These are phyloP conservation scores for Acronicta aceris DNA, from an alignment of 2,888 invertebrate species.

Conservation along the genomic window DNA sequence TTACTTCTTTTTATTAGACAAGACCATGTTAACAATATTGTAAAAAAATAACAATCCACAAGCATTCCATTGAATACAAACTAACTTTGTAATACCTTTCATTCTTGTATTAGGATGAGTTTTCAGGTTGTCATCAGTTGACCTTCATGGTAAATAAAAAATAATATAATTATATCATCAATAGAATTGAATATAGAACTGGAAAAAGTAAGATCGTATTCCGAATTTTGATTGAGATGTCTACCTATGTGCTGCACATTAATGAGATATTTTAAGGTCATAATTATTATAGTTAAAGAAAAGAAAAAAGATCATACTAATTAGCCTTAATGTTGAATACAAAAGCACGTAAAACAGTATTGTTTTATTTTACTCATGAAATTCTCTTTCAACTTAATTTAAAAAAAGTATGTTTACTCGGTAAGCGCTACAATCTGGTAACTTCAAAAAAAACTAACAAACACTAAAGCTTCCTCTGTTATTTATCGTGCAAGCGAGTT, in stretches of 20 bases:
- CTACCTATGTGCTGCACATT: slow-evolving; percentile 11
- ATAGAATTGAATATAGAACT: slow-evolving; percentile 35
- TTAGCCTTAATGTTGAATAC: slow-evolving; percentile 4
- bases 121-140: slow-evolving; percentile 64
- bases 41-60: slow-evolving; percentile 36
- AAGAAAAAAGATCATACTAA: neutral
- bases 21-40: slow-evolving; percentile 32
- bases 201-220: slow-evolving; percentile 19
- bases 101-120: slow-evolving; percentile 68
- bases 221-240: slow-evolving; percentile 9
- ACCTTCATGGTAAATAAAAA: slow-evolving; percentile 64
- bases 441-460: slow-evolving; percentile 29
- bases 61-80: slow-evolving; percentile 54
- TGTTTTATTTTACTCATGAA: neutral
- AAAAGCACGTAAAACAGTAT: slow-evolving; percentile 8
- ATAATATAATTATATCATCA: slow-evolving; percentile 59
- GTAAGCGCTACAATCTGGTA: neutral
- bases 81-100: slow-evolving; percentile 75
- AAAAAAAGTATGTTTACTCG: neutral
- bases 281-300: neutral
- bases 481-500: slow-evolving; percentile 42
- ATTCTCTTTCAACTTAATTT: neutral
- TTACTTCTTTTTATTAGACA: slow-evolving; percentile 13
- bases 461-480: slow-evolving; percentile 37
- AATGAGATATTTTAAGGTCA: slow-evolving; percentile 6